A percentile compares a stretch with the other conserved stretches of the same genome.
These are phyloP conservation scores for Chesias legatella DNA, from an alignment of 2,888 invertebrate species.

Conservation along the genomic window DNA sequence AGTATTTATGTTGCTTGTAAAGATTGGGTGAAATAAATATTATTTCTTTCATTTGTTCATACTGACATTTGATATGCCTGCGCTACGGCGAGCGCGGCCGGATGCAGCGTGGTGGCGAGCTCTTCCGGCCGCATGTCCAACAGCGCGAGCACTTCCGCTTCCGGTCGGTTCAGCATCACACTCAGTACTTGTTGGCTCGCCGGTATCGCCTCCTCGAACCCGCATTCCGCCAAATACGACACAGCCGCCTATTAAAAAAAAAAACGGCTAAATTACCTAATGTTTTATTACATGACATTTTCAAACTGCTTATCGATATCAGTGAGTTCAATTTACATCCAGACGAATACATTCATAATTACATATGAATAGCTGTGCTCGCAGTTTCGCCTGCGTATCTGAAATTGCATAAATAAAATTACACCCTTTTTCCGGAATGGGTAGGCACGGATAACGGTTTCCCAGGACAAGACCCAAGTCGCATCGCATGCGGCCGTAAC, in stretches of 20 bases:
- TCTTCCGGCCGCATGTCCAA: slow-evolving; percentile 39
- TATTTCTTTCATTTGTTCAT: not conserved
- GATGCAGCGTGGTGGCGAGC: slow-evolving; percentile 45
- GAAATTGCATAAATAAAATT: too few relatives aligned
- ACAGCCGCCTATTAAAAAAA: slow-evolving; percentile 48
- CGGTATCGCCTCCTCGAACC: slow-evolving; percentile 59
- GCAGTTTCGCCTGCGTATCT: too few relatives aligned
- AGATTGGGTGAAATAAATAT: too few relatives aligned
- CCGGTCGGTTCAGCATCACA: slow-evolving; percentile 58
- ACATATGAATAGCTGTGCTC: too few relatives aligned
- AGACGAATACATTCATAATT: too few relatives aligned
- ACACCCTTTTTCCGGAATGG: too few relatives aligned
- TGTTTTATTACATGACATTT: too few relatives aligned
- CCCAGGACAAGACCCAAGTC: too few relatives aligned
- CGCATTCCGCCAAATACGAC: slow-evolving; percentile 65
- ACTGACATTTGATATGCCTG: slow-evolving; percentile 67
- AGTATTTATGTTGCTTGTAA: not conserved
- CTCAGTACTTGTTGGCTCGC: slow-evolving; percentile 53
- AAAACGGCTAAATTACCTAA: not conserved
- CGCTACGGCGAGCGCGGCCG: slow-evolving; percentile 52
- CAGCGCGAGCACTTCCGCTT: slow-evolving; percentile 50
- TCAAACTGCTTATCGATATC: too few relatives aligned
- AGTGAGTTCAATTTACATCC: too few relatives aligned
- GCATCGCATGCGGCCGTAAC: too few relatives aligned
- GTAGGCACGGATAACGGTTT: too few relatives aligned